Evolutionary conservation across 2,113 vertebrate genomes (phyloP).

Genomic region (Heliornis fulica): DNA sequence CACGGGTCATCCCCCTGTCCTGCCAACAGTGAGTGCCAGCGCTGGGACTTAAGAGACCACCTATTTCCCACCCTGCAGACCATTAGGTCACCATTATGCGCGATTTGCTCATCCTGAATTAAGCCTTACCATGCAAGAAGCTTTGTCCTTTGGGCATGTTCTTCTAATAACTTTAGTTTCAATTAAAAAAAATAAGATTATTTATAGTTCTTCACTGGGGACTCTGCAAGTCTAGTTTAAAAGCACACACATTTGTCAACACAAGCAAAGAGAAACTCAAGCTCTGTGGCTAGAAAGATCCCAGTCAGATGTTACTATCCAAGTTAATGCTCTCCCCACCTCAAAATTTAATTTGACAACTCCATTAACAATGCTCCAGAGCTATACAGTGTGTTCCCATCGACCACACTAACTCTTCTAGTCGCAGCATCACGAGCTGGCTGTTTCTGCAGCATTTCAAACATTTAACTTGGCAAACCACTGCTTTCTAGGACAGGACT

Average conservation of each 20-base stretch:
- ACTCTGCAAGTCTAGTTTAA: background rate
- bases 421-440: background rate
- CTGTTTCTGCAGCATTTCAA: background rate
- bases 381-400: background rate
- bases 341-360: background rate
- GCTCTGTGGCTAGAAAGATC: background rate
- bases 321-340: background rate
- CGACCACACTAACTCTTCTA: background rate
- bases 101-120: background rate
- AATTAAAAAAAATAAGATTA: background rate
- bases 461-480: background rate
- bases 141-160: background rate
- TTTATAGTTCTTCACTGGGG: background rate
- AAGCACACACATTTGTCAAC: background rate
- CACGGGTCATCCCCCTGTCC: background rate
- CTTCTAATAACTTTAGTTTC: background rate
- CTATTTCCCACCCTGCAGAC: background rate
- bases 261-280: background rate
- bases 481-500: background rate
- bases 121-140: background rate
- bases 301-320: fast-evolving
- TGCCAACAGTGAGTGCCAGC: background rate
- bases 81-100: background rate
- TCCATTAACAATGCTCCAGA: background rate
- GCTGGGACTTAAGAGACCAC: background rate